Base-by-base conservation (phyloP, 2,888 invertebrate species). In the Drosophila limbata region DNA sequence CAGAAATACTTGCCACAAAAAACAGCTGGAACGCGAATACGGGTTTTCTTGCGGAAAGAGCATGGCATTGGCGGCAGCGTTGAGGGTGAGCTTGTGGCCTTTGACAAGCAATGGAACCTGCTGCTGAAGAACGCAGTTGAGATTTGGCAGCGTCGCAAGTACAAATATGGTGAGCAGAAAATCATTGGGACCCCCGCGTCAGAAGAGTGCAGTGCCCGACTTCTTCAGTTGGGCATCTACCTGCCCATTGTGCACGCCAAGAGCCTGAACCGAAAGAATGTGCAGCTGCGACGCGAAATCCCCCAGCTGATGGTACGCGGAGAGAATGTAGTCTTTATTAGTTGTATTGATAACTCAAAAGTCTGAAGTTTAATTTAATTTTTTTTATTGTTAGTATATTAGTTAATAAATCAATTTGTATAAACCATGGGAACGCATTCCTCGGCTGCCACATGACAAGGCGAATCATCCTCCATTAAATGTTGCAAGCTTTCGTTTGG, bases 61-160 rank as follows among this genome's bases (percentile, higher is more conserved):
- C 93, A 93, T 39, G 95, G 95, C 11, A 93, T 98, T 25, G 94
- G 98, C 61, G 98, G 98, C 3, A 94, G 94, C 69, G 94, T 97
- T 69, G 94, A 95, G 70, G 99, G 97, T 1, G 96, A 94, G 79
- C 93, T 98, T 28, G 94, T 95, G 17, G 97, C 97, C 3, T 99
- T 97, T 92, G 99, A 99, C 93, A 98, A 97, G 90, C 97, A 98
- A 91, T 98, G 97, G 96, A 99, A 99, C 93, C 92, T 99, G 82
- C 96, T 96, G 5, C 93, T 98, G 57, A 94, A 94, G 63, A 96
- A 98, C 90, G 97, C 97, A 2, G 94, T 95, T 31, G 98, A 98
- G 93, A 93, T 95, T 3, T 98, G 97, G 96, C 95, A 94, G 56
- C 93, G 95, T 73, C 94, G 95, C 10, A 93, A 93, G 75, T 90